Evolutionary conservation across 2,797 vertebrate genomes (phyloP), one percentile per base, ranked within the genome.

Genomic region (Hyperoplus lanceolatus): DNA sequence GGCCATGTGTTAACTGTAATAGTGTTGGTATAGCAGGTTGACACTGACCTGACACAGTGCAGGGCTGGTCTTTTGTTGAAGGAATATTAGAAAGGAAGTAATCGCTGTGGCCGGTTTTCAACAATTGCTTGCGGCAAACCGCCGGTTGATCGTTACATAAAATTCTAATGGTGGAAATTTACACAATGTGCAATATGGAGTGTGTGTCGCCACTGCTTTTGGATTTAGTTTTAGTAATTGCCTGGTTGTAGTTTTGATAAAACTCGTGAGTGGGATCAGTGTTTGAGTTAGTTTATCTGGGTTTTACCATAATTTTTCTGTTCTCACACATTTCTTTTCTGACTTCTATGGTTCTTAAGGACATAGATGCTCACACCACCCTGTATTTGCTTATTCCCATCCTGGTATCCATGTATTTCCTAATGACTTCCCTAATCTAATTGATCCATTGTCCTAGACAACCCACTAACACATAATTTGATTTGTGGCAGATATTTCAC

Each of bases 361-460:
- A 77, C 90, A 88, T 90, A 89, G 86, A 92, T 80, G 89, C 38
- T 89, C 79, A 65, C 18, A 5, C 38, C 73, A 73, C 68, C 51
- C 54, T 72, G 14, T 74, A 61, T 68, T 58, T 57, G 43, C 50
- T 69, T 68, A 80, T 74, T 79, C 58, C 71, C 77, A 82, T 53
- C 50, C 46, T 75, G 73, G 70, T n/a, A n/a, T n/a, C 59, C 58
- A 70, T 69, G 39, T 79, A 21, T 53, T 53, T 29, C n/a, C 43
- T 83, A 76, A 77, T 73, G 36, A 56, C 64, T 54, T 50, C 46
- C 62, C 21, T 81, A 76, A 85, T 84, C 64, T 49, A 59, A 77
- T 87, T 70, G 59, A 62, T 45, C 69, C 39, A 45, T 70, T 70
- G 57, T 74, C 45, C 43, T 21, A 63, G 63, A 75, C 53, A 62